A percentile compares a stretch with the other conserved stretches of the same genome.
Conservation (phyloP, 2,113 vertebrate genomes). For the Tapirus terrestris region DNA sequence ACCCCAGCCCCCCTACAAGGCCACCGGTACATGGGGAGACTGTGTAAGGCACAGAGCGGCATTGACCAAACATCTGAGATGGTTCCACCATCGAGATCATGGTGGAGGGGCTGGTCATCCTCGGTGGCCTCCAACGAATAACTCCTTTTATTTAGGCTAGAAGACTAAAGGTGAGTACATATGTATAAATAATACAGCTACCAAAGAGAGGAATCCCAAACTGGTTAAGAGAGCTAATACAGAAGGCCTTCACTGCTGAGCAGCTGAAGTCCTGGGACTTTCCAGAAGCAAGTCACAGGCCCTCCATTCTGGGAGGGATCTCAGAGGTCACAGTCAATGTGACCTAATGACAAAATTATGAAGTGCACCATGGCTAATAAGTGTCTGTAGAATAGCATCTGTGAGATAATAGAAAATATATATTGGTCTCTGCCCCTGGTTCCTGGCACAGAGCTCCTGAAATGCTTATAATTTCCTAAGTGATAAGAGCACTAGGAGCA, state of each 20-base stretch:
- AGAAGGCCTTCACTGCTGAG: neutral
- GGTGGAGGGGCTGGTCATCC: fast-evolving
- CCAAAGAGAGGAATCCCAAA: neutral
- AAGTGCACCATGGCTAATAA: neutral
- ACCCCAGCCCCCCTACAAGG: neutral
- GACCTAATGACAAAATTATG: neutral
- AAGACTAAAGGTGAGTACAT: neutral
- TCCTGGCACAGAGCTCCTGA: neutral
- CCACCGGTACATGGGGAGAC: fast-evolving
- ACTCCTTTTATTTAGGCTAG: neutral
- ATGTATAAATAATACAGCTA: neutral
- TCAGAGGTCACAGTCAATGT: neutral
- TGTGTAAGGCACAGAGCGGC: neutral
- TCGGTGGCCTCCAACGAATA: neutral
- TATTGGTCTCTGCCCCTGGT: neutral
- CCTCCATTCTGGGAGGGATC: neutral
- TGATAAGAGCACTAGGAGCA: neutral
- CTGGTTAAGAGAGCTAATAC: neutral
- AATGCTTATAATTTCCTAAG: neutral
- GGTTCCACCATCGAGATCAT: neutral
- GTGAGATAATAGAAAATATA: neutral
- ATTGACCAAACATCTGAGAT: neutral
- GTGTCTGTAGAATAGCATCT: neutral
- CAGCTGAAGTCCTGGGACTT: neutral
- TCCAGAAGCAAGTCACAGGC: neutral